Conservation (phyloP, 2,888 invertebrate species). For the Drosophila meridionalis region DNA sequence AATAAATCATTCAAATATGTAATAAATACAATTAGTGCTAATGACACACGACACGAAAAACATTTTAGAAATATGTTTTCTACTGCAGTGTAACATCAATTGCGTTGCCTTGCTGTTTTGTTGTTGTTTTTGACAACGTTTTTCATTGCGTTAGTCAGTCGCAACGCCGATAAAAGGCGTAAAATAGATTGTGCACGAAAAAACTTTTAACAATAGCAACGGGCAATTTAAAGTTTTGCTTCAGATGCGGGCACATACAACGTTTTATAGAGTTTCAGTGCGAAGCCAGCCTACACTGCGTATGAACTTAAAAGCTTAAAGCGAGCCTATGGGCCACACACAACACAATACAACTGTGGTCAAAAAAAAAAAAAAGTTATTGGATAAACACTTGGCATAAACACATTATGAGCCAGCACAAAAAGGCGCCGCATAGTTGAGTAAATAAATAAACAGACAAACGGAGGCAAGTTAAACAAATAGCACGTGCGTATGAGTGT, state of each 20-base stretch:
- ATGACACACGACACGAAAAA: neutral
- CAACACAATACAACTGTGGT: neutral
- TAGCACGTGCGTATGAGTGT: slow-evolving; percentile 25
- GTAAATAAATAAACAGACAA: slow-evolving; percentile 72
- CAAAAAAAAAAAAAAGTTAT: slow-evolving; percentile 47
- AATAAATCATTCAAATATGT: neutral
- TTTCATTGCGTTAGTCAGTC: slow-evolving; percentile 11
- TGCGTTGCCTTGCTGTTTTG: neutral
- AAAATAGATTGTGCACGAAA: neutral
- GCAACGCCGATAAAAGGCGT: slow-evolving; percentile 17
- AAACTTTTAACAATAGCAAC: neutral
- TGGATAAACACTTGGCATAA: slow-evolving; percentile 66
- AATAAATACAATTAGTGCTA: neutral
- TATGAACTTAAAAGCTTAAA: slow-evolving; percentile 9
- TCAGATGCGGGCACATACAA: slow-evolving; percentile 25
- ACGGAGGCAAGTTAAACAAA: slow-evolving; percentile 62
- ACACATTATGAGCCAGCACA: slow-evolving; percentile 65
- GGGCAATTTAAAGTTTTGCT: slow-evolving; percentile 4
- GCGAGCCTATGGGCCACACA: slow-evolving; percentile 11
- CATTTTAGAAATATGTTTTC: neutral
- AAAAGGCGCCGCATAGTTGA: slow-evolving; percentile 36
- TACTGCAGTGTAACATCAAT: neutral
- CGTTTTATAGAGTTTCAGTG: neutral
- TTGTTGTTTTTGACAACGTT: neutral
- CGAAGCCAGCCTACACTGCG: neutral